A percentile compares a stretch with the other conserved stretches of the same genome.
phyloP scores from a whole-genome alignment of 2,888 invertebrate species.

The Coelopa pilipes region DNA sequence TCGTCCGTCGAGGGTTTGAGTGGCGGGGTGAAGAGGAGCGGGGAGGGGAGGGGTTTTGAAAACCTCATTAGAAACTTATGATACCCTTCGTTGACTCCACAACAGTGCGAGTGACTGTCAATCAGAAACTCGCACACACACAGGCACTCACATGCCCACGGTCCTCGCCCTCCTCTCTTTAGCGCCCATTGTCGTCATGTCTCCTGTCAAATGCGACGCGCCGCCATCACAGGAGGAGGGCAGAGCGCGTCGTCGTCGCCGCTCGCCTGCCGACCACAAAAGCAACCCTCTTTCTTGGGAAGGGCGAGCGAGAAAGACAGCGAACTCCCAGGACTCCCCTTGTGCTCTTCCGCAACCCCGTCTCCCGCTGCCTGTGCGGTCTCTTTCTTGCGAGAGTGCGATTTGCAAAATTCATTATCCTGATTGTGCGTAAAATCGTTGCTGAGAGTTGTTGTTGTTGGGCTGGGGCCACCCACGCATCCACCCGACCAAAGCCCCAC shows the following conservation, averaged over 20 bases:
- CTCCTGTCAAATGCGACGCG: slow-evolving; percentile 30
- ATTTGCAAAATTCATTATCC: slow-evolving; percentile 51
- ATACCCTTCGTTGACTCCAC: slow-evolving; percentile 35
- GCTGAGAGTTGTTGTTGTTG: too few species aligned
- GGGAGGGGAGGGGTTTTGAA: neutral
- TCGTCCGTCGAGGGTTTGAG: too few species aligned
- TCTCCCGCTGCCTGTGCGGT: slow-evolving; percentile 8
- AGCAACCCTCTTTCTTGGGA: too few species aligned
- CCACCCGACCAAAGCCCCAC: neutral
- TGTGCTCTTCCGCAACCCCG: neutral
- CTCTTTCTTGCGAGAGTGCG: neutral
- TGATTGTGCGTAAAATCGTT: slow-evolving; percentile 55
- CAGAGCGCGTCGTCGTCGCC: neutral
- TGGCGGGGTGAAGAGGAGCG: too few species aligned
- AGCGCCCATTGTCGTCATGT: slow-evolving; percentile 17
- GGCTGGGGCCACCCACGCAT: too few species aligned
- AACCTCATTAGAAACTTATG: slow-evolving; percentile 33
- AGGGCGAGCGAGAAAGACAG: neutral
- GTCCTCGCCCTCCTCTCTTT: neutral
- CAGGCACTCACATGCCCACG: neutral
- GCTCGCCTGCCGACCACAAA: neutral
- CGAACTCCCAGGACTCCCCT: neutral
- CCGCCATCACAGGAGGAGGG: slow-evolving; percentile 37
- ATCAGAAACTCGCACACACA: slow-evolving; percentile 15
- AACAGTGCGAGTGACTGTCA: slow-evolving; percentile 23